phyloP scores from a whole-genome alignment of 2,888 invertebrate species.

The Tipula confusa region DNA sequence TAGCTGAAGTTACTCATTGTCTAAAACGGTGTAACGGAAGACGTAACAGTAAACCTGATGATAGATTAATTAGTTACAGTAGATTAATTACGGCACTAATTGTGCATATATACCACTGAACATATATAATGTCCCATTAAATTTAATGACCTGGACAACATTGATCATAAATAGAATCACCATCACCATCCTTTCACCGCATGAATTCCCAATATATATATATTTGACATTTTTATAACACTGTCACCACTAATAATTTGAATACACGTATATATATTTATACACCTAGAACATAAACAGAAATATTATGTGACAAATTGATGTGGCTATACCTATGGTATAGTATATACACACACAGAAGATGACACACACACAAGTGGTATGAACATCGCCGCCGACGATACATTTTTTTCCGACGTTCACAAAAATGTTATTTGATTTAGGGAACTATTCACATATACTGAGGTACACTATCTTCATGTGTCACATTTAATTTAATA shows the following conservation, averaged over 20 bases:
- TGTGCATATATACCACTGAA: too few relatives aligned
- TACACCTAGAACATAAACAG: background rate
- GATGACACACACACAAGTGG: background rate
- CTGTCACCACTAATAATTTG: slow-evolving; percentile 20
- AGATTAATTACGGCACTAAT: too few relatives aligned
- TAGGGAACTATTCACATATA: background rate
- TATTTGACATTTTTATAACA: background rate
- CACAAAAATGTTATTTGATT: background rate
- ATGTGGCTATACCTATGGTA: background rate
- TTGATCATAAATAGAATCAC: too few relatives aligned
- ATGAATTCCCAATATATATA: too few relatives aligned
- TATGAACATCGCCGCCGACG: background rate
- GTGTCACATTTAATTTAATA: slow-evolving; percentile 25
- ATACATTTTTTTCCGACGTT: background rate
- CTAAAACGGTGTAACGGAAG: too few relatives aligned
- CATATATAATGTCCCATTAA: too few relatives aligned
- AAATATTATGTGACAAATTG: background rate
- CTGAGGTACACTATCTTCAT: background rate
- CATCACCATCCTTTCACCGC: too few relatives aligned
- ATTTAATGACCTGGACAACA: too few relatives aligned
- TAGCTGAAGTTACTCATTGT: too few relatives aligned
- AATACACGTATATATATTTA: background rate
- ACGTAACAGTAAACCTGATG: too few relatives aligned
- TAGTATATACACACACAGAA: background rate
- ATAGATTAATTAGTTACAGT: too few relatives aligned